Percentiles rank a stretch among this genome's conserved stretches.
These are phyloP conservation scores for Anguilla anguilla DNA, from an alignment of 2,797 vertebrate genomes.

Conservation along the genomic window DNA sequence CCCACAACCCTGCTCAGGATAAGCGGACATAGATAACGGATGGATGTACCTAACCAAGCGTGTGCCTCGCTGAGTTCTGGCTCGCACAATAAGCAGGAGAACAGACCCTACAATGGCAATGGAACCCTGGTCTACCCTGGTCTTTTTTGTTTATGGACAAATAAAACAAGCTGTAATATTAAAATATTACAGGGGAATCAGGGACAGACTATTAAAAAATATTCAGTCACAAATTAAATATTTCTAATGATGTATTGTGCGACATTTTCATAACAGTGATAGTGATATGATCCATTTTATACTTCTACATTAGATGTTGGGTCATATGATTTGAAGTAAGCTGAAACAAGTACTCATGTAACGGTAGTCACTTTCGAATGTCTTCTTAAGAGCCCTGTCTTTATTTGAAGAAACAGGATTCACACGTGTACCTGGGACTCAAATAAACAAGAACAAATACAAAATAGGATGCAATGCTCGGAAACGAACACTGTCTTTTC, in stretches of 20 bases:
- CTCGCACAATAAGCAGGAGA: background rate
- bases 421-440: background rate
- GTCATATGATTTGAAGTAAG: background rate
- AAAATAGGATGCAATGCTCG: background rate
- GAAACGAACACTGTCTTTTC: background rate
- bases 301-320: background rate
- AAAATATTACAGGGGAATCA: background rate
- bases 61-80: background rate
- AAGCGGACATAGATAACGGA: too few relatives aligned
- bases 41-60: background rate
- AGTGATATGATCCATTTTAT: background rate
- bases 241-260: background rate
- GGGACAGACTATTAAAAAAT: background rate
- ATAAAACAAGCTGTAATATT: background rate
- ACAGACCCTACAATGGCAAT: background rate
- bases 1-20: too few relatives aligned
- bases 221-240: background rate
- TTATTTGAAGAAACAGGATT: background rate
- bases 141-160: background rate
- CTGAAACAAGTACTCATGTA: background rate
- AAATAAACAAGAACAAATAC: background rate
- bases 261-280: background rate
- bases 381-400: background rate
- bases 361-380: background rate
- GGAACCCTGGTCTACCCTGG: background rate